Evolutionary conservation across 2,113 vertebrate species (phyloP), one percentile per base, ranked within the genome.

Genomic region (Turdus rufiventris): DNA sequence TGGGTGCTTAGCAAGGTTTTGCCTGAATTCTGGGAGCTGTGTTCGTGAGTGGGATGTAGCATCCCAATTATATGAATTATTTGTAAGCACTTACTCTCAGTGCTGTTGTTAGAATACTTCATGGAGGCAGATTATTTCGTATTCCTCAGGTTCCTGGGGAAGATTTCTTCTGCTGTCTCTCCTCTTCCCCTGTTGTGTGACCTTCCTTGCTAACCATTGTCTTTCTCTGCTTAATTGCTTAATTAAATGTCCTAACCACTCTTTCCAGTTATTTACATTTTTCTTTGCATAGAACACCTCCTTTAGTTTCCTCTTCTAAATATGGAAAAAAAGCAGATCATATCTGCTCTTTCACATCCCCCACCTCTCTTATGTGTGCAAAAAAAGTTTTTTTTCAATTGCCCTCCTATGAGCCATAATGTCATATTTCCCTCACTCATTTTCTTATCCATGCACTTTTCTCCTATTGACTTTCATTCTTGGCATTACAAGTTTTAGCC

Each of bases 341-440:
- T 3, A 0, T 28, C 24, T 85, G 8, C 3, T 23, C 7, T 63
- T 78, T 85, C n/a, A 34, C 14, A 56, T 13, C 0, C 31, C 3
- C 3, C 11, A 42, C 7, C 8, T 6, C 1, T 11, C 8, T 34
- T 33, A 47, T 1, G 4, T 5, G 47, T 43, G 20, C 8, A 79
- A 62, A 82, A 88, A 38, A 63, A n/a, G n/a, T n/a, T 21, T 21
- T 48, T 2, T 5, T 57, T 81, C 9, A 17, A 4, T 54, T 88
- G 17, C n/a, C 7, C 5, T 57, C 15, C 45, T 47, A 56, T 47
- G 18, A 90, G 28, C 36, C 12, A 19, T 51, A 71, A 5, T n/a
- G 12, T 65, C 36, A 53, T 21, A 45, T 57, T 76, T 70, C 29
- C 36, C 68, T 79, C 34, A 56, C 8, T 2, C 0, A 1, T 28